Evolutionary conservation across 2,113 vertebrate species (phyloP), one percentile per base, ranked within the genome.

Genomic region (Gadus macrocephalus): DNA sequence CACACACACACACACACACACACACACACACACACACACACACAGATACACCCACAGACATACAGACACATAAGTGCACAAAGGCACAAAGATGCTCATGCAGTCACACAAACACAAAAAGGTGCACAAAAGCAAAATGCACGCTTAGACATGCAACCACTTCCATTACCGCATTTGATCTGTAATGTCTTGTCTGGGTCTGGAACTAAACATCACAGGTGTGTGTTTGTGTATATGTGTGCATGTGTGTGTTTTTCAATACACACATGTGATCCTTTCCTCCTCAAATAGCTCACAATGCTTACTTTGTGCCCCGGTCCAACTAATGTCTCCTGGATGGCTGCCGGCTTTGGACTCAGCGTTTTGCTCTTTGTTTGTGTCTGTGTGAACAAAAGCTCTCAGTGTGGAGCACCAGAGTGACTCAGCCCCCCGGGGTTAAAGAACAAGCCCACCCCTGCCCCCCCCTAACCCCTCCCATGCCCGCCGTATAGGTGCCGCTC

Each of bases 341-440:
- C 31, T 35, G 31, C 31, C 4, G 31, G 31, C 31, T 35, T 35
- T 35, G 6, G 4, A 7, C 31, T 35, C 31, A 35, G 31, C 6
- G 31, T 35, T 35, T 72, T 70, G 20, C 8, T 38, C 42, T 80
- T 56, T 78, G 64, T 60, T 66, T 59, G 72, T 71, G 72, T 53
- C 53, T 69, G 67, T 69, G 22, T 80, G 81, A 87, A 88, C 86
- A 89, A 89, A 35, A 87, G 79, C 75, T 28, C 64, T 71, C 60
- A 84, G 77, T 87, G 81, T 89, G 64, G 67, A 53, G 66, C 80
- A 81, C 55, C 69, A 72, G 31, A 63, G 69, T 83, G 78, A 84
- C 68, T 85, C 77, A 89, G 20, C n/a, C 82, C 67, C 17, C 67
- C 17, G 27, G 73, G 82, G 85, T 87, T 85, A 84, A 83, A 85